Conservation (phyloP, 2,113 vertebrate genomes). For the Pangasianodon gigas region DNA sequence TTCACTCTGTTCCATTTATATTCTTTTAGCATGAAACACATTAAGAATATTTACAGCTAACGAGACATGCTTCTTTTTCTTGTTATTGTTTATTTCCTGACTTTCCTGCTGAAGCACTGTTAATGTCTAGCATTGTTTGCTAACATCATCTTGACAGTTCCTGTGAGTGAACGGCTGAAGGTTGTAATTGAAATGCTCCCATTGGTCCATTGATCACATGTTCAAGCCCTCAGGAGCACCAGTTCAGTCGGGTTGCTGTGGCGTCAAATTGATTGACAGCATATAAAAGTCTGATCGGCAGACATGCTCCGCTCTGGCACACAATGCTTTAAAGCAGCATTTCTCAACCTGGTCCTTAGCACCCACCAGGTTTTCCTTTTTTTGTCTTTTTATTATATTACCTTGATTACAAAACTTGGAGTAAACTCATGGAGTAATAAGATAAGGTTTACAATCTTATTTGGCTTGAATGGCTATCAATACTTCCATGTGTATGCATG, state of each 20-base stretch:
- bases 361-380: background rate
- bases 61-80: background rate
- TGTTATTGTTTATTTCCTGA: background rate
- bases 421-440: no score
- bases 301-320: conserved; percentile 8
- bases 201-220: background rate
- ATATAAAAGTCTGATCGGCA: conserved; percentile 26
- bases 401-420: background rate
- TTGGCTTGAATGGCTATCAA: background rate
- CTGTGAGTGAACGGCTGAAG: background rate
- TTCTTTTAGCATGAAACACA: background rate
- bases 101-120: background rate
- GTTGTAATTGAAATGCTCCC: background rate
- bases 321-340: background rate
- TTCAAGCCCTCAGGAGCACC: conserved; percentile 3
- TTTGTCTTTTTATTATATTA: background rate
- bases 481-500: background rate
- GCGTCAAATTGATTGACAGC: conserved; percentile 28
- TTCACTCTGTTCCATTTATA: background rate
- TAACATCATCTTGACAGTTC: conserved; percentile 1
- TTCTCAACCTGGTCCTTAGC: background rate
- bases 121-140: background rate
- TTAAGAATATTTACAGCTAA: conserved; percentile 17
- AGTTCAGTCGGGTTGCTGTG: background rate
- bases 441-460: background rate